Evolutionary conservation across 1,140 invertebrate species (phyloP).

Genomic region (Panagrolaimus sp.): DNA sequence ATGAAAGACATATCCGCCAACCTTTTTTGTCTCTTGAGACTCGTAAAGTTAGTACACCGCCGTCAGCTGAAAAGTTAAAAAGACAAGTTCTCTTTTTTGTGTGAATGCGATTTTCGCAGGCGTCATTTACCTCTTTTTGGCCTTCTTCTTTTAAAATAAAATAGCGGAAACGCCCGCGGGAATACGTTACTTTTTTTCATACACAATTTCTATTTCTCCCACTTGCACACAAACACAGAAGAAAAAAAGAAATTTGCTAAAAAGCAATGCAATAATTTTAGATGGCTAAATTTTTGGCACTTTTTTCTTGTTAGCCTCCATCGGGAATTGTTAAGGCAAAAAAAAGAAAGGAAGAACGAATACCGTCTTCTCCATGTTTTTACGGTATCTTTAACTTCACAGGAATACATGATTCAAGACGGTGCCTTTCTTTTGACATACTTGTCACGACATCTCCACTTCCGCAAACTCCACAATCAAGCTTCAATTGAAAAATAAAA

Average conservation of each 20-base stretch:
- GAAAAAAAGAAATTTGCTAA: too few species aligned
- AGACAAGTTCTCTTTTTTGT: not conserved
- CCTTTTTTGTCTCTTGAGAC: conserved; percentile 4
- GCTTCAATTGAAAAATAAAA: conserved; percentile 3
- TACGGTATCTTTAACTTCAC: too few species aligned
- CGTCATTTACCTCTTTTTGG: conserved; percentile 4
- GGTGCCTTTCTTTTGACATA: not conserved
- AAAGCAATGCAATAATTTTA: conserved; percentile 1
- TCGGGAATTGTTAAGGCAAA: too few species aligned
- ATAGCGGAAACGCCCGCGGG: not conserved
- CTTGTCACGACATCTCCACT: conserved; percentile 13
- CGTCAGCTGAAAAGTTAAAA: not conserved
- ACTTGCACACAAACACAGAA: too few species aligned
- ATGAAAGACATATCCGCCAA: not conserved
- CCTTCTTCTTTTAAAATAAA: not conserved
- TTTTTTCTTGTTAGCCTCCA: too few species aligned
- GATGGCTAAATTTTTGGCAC: conserved; percentile 5
- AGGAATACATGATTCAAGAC: too few species aligned
- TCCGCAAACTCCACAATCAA: conserved; percentile 11
- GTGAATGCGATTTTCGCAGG: not conserved
- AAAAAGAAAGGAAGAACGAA: too few species aligned
- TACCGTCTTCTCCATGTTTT: too few species aligned
- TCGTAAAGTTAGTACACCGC: conserved; percentile 11
- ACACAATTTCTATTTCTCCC: too few species aligned
- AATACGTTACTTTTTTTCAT: conserved; percentile 12